Conservation (phyloP, 2,113 vertebrate species). For the Gymnobelideus leadbeateri region DNA sequence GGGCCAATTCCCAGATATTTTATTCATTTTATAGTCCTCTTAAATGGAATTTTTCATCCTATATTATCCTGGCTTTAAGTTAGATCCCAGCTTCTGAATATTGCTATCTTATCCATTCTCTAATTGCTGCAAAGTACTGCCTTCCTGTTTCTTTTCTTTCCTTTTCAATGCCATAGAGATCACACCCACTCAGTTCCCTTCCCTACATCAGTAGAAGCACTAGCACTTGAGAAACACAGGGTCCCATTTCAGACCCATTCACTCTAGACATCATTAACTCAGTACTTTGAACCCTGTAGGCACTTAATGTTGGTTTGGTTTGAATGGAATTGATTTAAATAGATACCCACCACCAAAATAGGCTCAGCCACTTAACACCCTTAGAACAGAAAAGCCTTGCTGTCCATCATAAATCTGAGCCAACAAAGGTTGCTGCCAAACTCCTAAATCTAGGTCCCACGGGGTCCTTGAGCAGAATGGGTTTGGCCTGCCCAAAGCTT, state of each 20-base stretch:
- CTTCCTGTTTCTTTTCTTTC: slow-evolving; percentile 56
- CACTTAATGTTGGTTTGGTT: neutral
- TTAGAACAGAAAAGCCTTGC: slow-evolving; percentile 25
- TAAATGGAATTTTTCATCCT: neutral
- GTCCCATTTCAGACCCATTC: slow-evolving; percentile 30
- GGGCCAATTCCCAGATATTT: neutral
- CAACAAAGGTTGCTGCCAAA: slow-evolving; percentile 40
- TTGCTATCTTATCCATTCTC: slow-evolving; percentile 40
- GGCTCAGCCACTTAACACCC: slow-evolving; percentile 14
- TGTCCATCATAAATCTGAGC: slow-evolving; percentile 50
- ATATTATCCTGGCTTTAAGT: neutral
- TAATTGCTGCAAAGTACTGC: slow-evolving; percentile 70
- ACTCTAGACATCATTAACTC: slow-evolving; percentile 29
- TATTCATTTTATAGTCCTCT: neutral
- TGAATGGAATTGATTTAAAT: neutral
- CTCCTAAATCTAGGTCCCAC: slow-evolving; percentile 55
- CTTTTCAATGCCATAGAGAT: slow-evolving; percentile 56
- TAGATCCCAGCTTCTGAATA: neutral
- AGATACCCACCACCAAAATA: slow-evolving; percentile 49
- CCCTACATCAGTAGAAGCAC: slow-evolving; percentile 63
- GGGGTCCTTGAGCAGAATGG: slow-evolving; percentile 44
- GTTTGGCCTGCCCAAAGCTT: slow-evolving; percentile 59
- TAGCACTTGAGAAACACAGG: slow-evolving; percentile 21
- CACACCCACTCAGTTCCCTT: slow-evolving; percentile 74
- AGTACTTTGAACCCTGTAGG: neutral